Evolutionary conservation across 1,140 invertebrate species (phyloP), one percentile per base, ranked within the genome.

Genomic region (Eriosoma lanigerum): DNA sequence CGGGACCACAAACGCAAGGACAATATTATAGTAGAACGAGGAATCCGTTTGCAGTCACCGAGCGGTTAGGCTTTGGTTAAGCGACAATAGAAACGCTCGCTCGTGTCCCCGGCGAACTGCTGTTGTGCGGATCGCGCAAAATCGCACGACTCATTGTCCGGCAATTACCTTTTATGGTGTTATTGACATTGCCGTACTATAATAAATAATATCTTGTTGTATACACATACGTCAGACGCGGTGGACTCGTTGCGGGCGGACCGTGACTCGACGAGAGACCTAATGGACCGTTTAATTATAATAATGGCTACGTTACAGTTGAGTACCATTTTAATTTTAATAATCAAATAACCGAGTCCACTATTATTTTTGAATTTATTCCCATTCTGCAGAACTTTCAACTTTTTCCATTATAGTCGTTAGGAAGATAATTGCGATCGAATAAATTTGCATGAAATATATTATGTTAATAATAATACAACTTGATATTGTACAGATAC

Each of bases 161-260:
- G 8, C 73, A 44, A 76, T 76, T 60, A 24, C 56, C 56, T 21
- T 76, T 76, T 76, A 76, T 46, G 56, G 73, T 76, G 52, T 19
- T 60, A 76, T 76, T 76, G 54, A 76, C 56, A 32, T 56, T 17
- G n/a, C n/a, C 17, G 13, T 8, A 29, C 10, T 58, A 26, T 13
- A 2, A 15, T 24, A n/a, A 9, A 56, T 56, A 24, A 58, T 56
- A 56, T 17, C 13, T 3, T 29, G 24, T 9, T 29, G 24, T 13
- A 24, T 13, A 17, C 26, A 26, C 56, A 24, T 24, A 0, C 21
- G 56, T 58, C 24, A 26, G 24, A 13, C 24, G 24, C 24, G 0
- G 4, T 24, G 6, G 26, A 60, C 15, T 0, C 15, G 21, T 4
- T 26, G 24, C 24, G 15, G 38, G 38, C 44, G n/a, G n/a, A 73